Conservation (phyloP, 2,113 vertebrate genomes). For the Lichenostomus cassidix region DNA sequence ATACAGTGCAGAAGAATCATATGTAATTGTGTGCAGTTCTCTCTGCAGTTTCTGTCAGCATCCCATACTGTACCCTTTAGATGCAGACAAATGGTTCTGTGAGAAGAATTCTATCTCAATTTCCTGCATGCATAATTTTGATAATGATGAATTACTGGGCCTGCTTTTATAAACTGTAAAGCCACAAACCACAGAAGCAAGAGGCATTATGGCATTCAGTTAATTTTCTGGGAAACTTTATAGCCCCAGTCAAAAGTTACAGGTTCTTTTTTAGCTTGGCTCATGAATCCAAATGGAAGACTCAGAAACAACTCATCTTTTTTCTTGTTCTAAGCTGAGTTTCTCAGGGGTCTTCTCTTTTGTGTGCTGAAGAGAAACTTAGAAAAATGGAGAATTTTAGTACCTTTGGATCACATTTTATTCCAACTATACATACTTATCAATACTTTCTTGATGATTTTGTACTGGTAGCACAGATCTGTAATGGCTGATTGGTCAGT, state of each 20-base stretch:
- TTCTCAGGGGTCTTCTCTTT: neutral
- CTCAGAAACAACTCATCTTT: neutral
- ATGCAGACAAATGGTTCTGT: neutral
- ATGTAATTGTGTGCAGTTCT: neutral
- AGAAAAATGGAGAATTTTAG: neutral
- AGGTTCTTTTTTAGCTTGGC: neutral
- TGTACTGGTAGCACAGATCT: neutral
- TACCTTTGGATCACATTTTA: neutral
- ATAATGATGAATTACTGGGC: neutral
- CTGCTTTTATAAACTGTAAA: neutral
- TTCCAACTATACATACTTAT: neutral
- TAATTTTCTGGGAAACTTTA: neutral
- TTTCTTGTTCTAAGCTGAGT: neutral
- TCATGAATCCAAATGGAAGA: neutral
- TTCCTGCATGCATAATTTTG: neutral
- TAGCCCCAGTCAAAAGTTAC: neutral
- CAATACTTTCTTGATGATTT: neutral
- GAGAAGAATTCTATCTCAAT: neutral
- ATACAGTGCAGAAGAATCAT: neutral
- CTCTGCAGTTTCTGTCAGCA: neutral
- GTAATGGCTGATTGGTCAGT: neutral
- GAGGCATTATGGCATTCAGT: neutral
- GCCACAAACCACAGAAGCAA: neutral
- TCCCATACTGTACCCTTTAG: neutral
- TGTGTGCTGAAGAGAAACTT: neutral